Evolutionary conservation across 2,888 invertebrate genomes (phyloP).

Genomic region (Pristionchus arcanus): DNA sequence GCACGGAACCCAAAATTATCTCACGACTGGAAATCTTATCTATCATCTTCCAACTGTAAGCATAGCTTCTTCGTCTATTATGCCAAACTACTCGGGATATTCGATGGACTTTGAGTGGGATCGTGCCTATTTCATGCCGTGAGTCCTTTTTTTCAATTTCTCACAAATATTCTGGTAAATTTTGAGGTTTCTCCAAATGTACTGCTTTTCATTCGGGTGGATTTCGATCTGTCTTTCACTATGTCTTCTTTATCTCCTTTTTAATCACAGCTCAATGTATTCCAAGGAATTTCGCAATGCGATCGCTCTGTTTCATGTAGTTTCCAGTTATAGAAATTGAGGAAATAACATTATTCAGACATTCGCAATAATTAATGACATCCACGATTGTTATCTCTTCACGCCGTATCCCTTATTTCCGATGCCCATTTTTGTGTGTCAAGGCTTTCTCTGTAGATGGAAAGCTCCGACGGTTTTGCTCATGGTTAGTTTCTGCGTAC

Average conservation of each 20-base stretch:
- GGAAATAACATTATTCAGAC: background rate
- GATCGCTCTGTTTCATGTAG: background rate
- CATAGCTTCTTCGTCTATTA: background rate
- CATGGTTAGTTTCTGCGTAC: background rate
- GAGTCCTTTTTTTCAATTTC: background rate
- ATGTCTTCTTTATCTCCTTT: background rate
- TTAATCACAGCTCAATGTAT: background rate
- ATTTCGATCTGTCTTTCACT: background rate
- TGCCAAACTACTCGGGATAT: constrained; percentile 11
- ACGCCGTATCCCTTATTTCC: background rate
- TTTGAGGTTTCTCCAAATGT: background rate
- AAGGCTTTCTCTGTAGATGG: background rate
- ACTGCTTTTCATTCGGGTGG: background rate
- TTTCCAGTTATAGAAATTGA: background rate
- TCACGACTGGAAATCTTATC: background rate
- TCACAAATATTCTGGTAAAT: background rate
- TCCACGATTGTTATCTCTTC: constrained; percentile 8
- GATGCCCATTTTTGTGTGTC: constrained; percentile 15
- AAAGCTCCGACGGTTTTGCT: background rate
- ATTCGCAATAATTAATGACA: background rate
- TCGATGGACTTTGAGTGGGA: constrained; percentile 11
- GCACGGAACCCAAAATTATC: background rate
- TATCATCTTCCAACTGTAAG: background rate
- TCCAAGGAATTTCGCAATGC: background rate
- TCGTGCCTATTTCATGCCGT: constrained; percentile 2